A percentile compares a stretch with the other conserved stretches of the same genome.
These are phyloP conservation scores for Aegypius monachus DNA, from an alignment of 2,113 vertebrate genomes.

Conservation along the genomic window DNA sequence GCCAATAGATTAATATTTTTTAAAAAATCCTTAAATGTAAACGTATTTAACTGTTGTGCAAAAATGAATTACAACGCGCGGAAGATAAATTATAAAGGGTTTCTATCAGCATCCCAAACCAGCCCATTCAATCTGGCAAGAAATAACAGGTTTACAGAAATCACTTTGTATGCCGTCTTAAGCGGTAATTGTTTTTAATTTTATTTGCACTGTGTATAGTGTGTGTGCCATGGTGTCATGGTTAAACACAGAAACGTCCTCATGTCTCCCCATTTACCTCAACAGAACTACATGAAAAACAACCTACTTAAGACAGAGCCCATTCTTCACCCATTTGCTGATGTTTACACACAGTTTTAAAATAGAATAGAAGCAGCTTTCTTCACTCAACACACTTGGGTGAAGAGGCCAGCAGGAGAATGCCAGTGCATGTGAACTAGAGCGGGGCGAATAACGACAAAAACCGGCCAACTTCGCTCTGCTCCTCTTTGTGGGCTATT, in stretches of 20 bases:
- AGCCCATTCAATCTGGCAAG: conserved; percentile 31
- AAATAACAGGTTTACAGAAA: conserved; percentile 53
- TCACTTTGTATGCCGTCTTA: background rate
- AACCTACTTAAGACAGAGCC: conserved; percentile 40
- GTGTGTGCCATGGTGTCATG: conserved; percentile 14
- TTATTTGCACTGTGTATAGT: conserved; percentile 38
- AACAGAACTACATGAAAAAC: conserved; percentile 51
- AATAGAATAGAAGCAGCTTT: conserved; percentile 53
- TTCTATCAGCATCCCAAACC: conserved; percentile 15
- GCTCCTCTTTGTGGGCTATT: background rate
- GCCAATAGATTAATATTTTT: conserved; percentile 1
- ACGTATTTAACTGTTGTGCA: conserved; percentile 44
- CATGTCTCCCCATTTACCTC: conserved; percentile 44
- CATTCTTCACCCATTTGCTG: conserved; percentile 51
- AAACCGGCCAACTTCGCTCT: background rate
- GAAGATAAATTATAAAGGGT: conserved; percentile 38
- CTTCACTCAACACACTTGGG: conserved; percentile 60
- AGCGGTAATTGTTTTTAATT: conserved; percentile 46
- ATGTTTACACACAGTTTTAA: conserved; percentile 58
- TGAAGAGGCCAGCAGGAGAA: conserved; percentile 62
- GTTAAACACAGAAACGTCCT: conserved; percentile 38
- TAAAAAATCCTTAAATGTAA: background rate
- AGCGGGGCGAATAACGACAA: background rate
- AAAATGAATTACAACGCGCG: conserved; percentile 30
- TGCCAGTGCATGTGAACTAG: conserved; percentile 13